Evolutionary conservation across 92 coral and sea anemone genomes (phyloP).

Genomic region (Palythoa caribaeorum): DNA sequence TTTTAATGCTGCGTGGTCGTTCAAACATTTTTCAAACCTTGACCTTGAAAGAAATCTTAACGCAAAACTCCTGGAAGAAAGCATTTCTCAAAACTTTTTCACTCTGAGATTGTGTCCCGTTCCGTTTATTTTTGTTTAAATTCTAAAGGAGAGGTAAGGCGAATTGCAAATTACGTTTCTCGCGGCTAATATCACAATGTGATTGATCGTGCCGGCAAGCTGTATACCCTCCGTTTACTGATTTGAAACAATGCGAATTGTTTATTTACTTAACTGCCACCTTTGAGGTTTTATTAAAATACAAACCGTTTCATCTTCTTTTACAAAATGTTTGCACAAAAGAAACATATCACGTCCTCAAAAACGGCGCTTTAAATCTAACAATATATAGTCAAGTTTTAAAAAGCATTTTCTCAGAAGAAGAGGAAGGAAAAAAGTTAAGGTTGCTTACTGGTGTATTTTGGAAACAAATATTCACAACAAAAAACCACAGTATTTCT

Average conservation of each 20-base stretch:
- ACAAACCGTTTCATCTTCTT: background rate
- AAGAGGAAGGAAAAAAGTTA: too few species aligned
- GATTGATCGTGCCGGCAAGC: background rate
- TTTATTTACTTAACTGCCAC: background rate
- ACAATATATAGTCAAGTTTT: background rate
- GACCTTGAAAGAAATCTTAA: background rate
- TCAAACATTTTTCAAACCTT: constrained; percentile 41
- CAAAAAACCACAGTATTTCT: too few species aligned
- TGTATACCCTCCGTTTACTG: background rate
- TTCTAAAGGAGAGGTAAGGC: background rate
- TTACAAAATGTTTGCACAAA: constrained; percentile 1
- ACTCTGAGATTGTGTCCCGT: background rate
- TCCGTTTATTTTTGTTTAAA: background rate
- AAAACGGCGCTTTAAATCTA: background rate
- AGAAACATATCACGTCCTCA: background rate
- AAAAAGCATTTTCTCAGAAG: too few species aligned
- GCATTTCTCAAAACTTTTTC: background rate
- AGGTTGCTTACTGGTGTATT: too few species aligned
- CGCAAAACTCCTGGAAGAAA: background rate
- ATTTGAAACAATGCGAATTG: background rate
- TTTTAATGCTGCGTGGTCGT: constrained; percentile 26
- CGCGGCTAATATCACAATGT: background rate
- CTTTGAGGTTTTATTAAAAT: background rate
- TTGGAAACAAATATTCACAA: too few species aligned
- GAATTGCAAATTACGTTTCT: background rate